phyloP scores from a whole-genome alignment of 2,797 vertebrate species.

The Eurystomus glaucurus region DNA sequence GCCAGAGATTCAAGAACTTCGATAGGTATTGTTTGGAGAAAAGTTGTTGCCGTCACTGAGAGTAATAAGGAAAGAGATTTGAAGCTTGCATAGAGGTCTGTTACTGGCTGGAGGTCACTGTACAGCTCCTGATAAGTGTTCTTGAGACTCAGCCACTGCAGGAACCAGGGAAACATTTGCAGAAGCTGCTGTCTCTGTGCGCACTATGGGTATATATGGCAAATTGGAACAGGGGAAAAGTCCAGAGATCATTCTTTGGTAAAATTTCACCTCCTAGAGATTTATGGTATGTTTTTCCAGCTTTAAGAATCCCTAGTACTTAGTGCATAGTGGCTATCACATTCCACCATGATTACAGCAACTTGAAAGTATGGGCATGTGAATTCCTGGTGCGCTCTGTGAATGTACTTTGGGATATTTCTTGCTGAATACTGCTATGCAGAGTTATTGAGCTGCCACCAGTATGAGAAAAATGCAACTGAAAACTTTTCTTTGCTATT shows the following conservation, averaged over 20 bases:
- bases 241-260: not conserved
- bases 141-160: not conserved
- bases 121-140: not conserved
- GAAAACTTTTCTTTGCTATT: slow-evolving; percentile 47
- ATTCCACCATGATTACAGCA: not conserved
- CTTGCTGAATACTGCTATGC: not conserved
- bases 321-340: not conserved
- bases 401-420: not conserved
- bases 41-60: not conserved
- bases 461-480: slow-evolving; percentile 11
- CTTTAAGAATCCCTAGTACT: not conserved
- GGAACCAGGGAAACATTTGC: not conserved
- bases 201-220: not conserved
- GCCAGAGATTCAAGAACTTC: not conserved
- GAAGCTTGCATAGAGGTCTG: not conserved
- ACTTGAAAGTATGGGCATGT: not conserved
- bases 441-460: slow-evolving; percentile 28
- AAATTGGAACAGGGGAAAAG: not conserved
- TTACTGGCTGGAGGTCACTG: not conserved
- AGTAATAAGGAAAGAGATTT: not conserved
- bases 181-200: not conserved
- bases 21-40: not conserved
- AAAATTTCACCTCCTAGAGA: not conserved
- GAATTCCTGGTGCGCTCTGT: not conserved
- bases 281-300: not conserved